These are phyloP conservation scores for Porites evermanni DNA, from an alignment of 92 coral and sea anemone species.

Conservation along the genomic window DNA sequence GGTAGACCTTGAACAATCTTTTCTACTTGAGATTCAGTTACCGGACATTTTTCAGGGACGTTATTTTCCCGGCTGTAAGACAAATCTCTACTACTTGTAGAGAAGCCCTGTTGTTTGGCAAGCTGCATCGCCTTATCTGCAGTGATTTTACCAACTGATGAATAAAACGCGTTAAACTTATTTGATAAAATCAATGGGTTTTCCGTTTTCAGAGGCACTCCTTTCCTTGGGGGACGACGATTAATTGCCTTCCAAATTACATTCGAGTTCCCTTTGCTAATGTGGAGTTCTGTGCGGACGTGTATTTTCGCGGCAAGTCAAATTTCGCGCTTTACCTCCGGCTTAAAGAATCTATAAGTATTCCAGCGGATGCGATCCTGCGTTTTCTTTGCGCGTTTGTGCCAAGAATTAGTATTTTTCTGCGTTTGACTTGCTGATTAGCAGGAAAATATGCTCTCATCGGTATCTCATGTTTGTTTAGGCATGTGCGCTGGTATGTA, in stretches of 20 bases:
- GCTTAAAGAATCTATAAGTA: conserved; percentile 26
- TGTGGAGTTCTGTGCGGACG: conserved; percentile 24
- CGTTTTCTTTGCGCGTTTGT: conserved; percentile 10
- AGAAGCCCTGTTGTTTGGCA: too few species aligned
- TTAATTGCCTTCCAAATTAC: conserved; percentile 14
- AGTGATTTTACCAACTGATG: too few species aligned
- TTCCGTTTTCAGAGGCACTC: background rate
- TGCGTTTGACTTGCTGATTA: too few species aligned
- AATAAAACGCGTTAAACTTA: too few species aligned
- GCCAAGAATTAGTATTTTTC: too few species aligned
- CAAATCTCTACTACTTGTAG: too few species aligned
- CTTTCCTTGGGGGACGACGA: background rate
- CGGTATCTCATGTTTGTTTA: too few species aligned
- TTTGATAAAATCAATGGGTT: too few species aligned
- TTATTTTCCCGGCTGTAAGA: too few species aligned
- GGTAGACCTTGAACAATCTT: conserved; percentile 38
- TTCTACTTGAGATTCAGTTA: conserved; percentile 29
- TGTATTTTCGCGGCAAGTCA: conserved; percentile 25
- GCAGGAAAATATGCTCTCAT: too few species aligned
- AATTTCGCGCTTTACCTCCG: conserved; percentile 5
- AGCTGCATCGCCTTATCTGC: too few species aligned
- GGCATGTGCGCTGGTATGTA: too few species aligned
- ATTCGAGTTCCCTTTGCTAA: conserved; percentile 31
- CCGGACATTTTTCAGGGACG: background rate
- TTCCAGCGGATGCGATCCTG: background rate